These are phyloP conservation scores for Parapsyche elsis DNA, from an alignment of 1,140 invertebrate species.

Conservation along the genomic window DNA sequence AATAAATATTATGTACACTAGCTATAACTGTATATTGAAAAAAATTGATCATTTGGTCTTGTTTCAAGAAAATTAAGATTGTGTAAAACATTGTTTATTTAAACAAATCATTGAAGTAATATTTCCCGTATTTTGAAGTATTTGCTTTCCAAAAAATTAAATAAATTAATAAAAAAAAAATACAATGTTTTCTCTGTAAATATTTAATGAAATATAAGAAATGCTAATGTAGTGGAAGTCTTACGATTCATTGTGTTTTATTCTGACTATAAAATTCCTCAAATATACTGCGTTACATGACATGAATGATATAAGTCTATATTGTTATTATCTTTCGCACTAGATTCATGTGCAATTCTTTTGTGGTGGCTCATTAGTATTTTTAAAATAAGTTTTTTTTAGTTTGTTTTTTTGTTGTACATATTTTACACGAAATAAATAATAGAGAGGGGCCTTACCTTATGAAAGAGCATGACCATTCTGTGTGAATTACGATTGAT, in stretches of 20 bases:
- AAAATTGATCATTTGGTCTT: background rate
- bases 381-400: no score
- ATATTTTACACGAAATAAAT: no score
- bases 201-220: conserved; percentile 55
- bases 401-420: no score
- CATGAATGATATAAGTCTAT: background rate
- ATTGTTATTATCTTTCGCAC: no score
- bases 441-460: no score
- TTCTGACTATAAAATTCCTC: conserved; percentile 30
- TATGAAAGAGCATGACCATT: no score
- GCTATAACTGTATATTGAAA: background rate
- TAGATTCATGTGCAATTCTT: no score
- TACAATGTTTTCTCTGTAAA: conserved; percentile 53
- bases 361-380: no score
- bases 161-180: conserved; percentile 38
- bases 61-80: background rate
- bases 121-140: conserved; percentile 2
- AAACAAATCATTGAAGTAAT: conserved; percentile 1
- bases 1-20: background rate
- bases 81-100: background rate
- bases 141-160: conserved; percentile 55
- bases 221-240: conserved; percentile 54
- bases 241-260: conserved; percentile 54
- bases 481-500: no score
- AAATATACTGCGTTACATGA: background rate